Base-by-base conservation (phyloP, 2,113 vertebrate species). In the Eira barbara region DNA sequence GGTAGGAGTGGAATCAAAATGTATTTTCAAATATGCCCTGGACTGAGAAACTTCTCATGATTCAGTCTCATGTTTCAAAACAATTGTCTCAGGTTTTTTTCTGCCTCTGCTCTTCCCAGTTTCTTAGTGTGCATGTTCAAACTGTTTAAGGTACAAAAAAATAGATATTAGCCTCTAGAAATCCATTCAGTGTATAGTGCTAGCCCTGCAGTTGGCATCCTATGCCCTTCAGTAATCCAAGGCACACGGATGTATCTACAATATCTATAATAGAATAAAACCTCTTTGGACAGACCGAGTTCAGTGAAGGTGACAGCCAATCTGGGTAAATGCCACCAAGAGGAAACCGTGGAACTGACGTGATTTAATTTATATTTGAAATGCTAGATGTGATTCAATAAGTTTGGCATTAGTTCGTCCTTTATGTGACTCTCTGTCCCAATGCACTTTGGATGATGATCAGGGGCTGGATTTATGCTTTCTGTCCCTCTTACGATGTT, bases 1-100 rank as follows among this genome's bases (percentile, higher is more conserved):
- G 99, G 99, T 99, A 98, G 91, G 98, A 13, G 12, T 7, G 1
- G 10, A 17, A 83, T 25, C n/a, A 3, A 36, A 0, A 0, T 0
- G 47, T 3, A 0, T 36, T 86, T 81, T 34, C 10, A 15, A 15
- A 49, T 57, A 52, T 59, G 47, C 47, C 45, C 59, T 63, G 31
- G 79, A 29, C 6, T 2, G 63, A 65, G 71, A 91, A 45, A 45
- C 23, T 42, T 80, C 7, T 34, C 6, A 9, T 31, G 6, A 25
- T 84, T 82, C 71, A 76, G 36, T 29, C 3, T 45, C 36, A n/a
- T 34, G 47, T n/a, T 87, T 92, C 34, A 92, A 83, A 61, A 79
- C 6, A 23, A 17, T 36, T 25, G 20, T 39, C 73, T 49, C 1
- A 0, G 31, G 21, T 10, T 45, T 78, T 29, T 42, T 42, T 34